Conservation (phyloP, 2,113 vertebrate species). For the Amazona guildingii region DNA sequence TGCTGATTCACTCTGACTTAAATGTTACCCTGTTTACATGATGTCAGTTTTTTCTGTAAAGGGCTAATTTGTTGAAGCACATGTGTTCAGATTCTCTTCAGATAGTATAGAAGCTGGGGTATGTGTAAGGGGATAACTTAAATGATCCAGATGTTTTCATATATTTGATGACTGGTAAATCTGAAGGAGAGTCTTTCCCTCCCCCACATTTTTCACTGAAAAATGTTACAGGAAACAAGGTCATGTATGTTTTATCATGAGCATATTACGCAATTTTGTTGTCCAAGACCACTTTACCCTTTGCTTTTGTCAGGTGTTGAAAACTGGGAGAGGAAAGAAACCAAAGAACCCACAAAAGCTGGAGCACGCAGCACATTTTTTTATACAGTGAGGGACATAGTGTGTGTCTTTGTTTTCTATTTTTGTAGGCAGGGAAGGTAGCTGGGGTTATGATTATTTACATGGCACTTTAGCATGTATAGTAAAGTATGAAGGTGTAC, state of each 20-base stretch:
- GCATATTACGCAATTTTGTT: background rate
- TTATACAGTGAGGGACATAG: background rate
- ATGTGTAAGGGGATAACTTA: background rate
- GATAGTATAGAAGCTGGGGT: background rate
- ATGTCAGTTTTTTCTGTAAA: background rate
- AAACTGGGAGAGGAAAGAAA: background rate
- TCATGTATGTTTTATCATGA: background rate
- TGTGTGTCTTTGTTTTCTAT: background rate
- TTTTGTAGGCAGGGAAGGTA: background rate
- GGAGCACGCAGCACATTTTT: background rate
- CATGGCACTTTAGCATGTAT: background rate
- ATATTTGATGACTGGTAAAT: background rate
- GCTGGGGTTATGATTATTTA: background rate
- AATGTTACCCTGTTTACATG: slow-evolving; percentile 46
- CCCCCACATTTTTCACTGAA: background rate
- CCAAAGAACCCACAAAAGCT: background rate
- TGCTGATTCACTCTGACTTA: slow-evolving; percentile 61
- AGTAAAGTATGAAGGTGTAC: background rate
- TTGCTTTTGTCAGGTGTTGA: background rate
- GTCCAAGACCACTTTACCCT: background rate
- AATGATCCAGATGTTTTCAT: background rate
- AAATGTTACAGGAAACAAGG: background rate
- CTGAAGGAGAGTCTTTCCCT: background rate
- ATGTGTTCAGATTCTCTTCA: background rate
- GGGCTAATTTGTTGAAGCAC: background rate